Evolutionary conservation across 2,888 invertebrate genomes (phyloP).

Genomic region (Lacanobia wlatinum): DNA sequence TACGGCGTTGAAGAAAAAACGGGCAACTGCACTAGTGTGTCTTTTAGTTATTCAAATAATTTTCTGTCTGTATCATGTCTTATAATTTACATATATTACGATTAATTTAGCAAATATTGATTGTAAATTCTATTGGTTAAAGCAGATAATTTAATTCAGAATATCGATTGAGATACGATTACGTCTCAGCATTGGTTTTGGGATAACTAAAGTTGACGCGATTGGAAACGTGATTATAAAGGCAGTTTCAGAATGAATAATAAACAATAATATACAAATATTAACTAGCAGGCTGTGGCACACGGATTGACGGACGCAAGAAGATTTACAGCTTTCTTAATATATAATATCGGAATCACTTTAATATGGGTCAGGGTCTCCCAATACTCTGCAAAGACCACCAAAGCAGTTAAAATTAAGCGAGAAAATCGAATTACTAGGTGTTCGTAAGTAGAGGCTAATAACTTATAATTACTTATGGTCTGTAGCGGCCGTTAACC

Average conservation of each 20-base stretch:
- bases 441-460: slow-evolving; percentile 37
- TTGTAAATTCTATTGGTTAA: slow-evolving; percentile 26
- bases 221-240: slow-evolving; percentile 28
- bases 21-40: neutral
- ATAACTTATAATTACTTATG: slow-evolving; percentile 54
- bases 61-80: slow-evolving; percentile 33
- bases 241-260: neutral
- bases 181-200: slow-evolving; percentile 28
- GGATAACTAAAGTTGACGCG: slow-evolving; percentile 12
- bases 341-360: neutral
- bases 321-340: neutral
- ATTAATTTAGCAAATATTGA: slow-evolving; percentile 40
- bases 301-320: neutral
- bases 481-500: slow-evolving; percentile 32
- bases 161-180: slow-evolving; percentile 40
- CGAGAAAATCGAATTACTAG: slow-evolving; percentile 46
- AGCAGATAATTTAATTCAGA: slow-evolving; percentile 30
- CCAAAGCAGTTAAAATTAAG: slow-evolving; percentile 35
- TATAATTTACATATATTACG: slow-evolving; percentile 34
- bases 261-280: neutral
- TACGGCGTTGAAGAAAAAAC: slow-evolving; percentile 50
- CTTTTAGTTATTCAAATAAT: slow-evolving; percentile 44
- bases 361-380: slow-evolving; percentile 24
- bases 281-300: neutral
- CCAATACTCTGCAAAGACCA: slow-evolving; percentile 5